Percentiles rank a stretch among this genome's conserved stretches.
These are phyloP conservation scores for Brassicogethes aeneus DNA, from an alignment of 2,888 invertebrate genomes.

Conservation along the genomic window DNA sequence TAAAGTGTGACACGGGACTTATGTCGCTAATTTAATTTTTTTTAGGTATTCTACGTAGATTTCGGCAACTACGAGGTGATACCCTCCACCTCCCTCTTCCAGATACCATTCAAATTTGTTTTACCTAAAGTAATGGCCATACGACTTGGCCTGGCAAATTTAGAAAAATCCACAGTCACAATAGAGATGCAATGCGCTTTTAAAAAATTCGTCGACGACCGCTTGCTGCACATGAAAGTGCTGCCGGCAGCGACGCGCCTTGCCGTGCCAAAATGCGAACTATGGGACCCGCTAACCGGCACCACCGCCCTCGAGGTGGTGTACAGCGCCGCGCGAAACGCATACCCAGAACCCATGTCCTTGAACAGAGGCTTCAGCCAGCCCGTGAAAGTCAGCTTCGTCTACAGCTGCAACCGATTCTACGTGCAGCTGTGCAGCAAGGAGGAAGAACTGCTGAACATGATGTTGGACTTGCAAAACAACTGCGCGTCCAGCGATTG, in stretches of 20 bases:
- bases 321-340: slow-evolving; percentile 30
- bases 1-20: too few relatives aligned
- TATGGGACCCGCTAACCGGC: slow-evolving; percentile 48
- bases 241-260: slow-evolving; percentile 61
- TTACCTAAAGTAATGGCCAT: slow-evolving; percentile 66
- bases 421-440: slow-evolving; percentile 62
- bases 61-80: slow-evolving; percentile 71
- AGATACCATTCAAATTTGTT: slow-evolving; percentile 64
- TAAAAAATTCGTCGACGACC: slow-evolving; percentile 55
- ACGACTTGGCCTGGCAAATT: slow-evolving; percentile 62
- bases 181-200: slow-evolving; percentile 62
- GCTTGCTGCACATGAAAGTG: slow-evolving; percentile 56
- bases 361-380: slow-evolving; percentile 36
- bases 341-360: slow-evolving; percentile 33
- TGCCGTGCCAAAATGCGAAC: slow-evolving; percentile 64
- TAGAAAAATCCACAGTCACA: slow-evolving; percentile 47
- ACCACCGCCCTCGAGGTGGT: slow-evolving; percentile 53
- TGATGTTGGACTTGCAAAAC: slow-evolving; percentile 58
- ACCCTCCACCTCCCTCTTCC: slow-evolving; percentile 60
- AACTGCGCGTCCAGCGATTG: slow-evolving; percentile 43
- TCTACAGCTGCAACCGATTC: slow-evolving; percentile 63
- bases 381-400: slow-evolving; percentile 54
- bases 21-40: too few relatives aligned
- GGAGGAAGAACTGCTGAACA: slow-evolving; percentile 49
- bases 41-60: slow-evolving; percentile 65